Conservation (phyloP, 2,888 invertebrate genomes). For the Spodoptera littoralis region DNA sequence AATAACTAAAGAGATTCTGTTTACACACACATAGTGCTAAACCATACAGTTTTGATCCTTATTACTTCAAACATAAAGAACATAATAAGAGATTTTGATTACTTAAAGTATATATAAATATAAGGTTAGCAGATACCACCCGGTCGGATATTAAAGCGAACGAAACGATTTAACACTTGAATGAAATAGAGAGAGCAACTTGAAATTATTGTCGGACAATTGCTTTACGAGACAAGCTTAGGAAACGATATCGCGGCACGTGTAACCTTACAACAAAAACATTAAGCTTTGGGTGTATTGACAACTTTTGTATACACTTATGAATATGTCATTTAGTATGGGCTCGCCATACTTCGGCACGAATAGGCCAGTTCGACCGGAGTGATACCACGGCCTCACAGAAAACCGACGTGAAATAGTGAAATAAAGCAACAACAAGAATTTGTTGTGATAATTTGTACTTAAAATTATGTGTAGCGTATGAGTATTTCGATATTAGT, state of each 20-base stretch:
- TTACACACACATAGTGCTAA: background rate
- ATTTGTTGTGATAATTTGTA: too few species aligned
- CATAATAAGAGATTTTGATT: too few species aligned
- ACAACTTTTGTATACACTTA: conserved; percentile 1
- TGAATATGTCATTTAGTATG: too few species aligned
- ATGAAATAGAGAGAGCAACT: conserved; percentile 51
- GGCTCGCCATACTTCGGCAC: too few species aligned
- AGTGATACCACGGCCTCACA: too few species aligned
- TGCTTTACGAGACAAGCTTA: conserved; percentile 67
- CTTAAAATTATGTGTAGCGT: too few species aligned
- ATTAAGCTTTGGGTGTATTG: conserved; percentile 31
- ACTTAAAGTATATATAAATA: background rate
- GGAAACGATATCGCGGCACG: conserved; percentile 51
- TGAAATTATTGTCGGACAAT: conserved; percentile 82
- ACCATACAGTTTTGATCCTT: background rate
- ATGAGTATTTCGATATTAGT: too few species aligned
- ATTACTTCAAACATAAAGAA: background rate
- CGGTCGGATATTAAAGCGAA: conserved; percentile 41
- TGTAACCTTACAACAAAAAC: conserved; percentile 46
- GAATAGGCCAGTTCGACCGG: too few species aligned
- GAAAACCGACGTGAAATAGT: too few species aligned
- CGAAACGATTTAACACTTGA: conserved; percentile 29
- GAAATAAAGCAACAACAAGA: too few species aligned
- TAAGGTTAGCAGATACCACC: conserved; percentile 8
- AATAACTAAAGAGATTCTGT: too few species aligned